Evolutionary conservation across 2,797 vertebrate species (phyloP).

Genomic region (Liparis tanakae): DNA sequence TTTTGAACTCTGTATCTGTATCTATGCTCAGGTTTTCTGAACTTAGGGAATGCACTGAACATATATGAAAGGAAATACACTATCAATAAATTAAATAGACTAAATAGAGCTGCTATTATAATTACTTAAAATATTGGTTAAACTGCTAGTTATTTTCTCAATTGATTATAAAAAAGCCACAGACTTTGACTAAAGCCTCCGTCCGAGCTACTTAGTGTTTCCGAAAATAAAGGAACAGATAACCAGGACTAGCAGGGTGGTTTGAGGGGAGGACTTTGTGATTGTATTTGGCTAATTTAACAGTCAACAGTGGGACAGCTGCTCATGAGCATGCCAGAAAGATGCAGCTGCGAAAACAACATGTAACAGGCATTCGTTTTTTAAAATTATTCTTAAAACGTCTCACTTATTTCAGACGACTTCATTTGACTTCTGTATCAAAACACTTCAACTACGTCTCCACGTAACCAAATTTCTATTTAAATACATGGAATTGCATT

Average conservation of each 20-base stretch:
- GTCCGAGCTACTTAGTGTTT: neutral
- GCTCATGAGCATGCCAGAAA: too few species aligned
- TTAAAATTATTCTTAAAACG: neutral
- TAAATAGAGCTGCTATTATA: neutral
- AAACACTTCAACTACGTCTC: neutral
- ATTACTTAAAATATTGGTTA: neutral
- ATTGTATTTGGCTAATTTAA: neutral
- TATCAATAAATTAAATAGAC: neutral
- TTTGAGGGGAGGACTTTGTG: neutral
- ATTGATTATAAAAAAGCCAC: slow-evolving; percentile 1
- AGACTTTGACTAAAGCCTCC: neutral
- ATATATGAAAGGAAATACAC: neutral
- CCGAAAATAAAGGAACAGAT: too few species aligned
- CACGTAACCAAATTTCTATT: neutral
- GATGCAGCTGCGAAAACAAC: too few species aligned
- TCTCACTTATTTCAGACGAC: neutral
- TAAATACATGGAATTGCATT: neutral
- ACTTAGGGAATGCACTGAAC: too few species aligned
- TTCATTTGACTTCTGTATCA: neutral
- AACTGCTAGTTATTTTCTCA: neutral
- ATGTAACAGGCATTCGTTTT: too few species aligned
- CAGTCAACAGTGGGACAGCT: neutral
- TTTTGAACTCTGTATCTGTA: too few species aligned
- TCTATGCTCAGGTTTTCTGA: too few species aligned
- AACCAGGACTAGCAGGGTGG: too few species aligned